Evolutionary conservation across 2,113 vertebrate species (phyloP).

Genomic region (Rhea pennata): DNA sequence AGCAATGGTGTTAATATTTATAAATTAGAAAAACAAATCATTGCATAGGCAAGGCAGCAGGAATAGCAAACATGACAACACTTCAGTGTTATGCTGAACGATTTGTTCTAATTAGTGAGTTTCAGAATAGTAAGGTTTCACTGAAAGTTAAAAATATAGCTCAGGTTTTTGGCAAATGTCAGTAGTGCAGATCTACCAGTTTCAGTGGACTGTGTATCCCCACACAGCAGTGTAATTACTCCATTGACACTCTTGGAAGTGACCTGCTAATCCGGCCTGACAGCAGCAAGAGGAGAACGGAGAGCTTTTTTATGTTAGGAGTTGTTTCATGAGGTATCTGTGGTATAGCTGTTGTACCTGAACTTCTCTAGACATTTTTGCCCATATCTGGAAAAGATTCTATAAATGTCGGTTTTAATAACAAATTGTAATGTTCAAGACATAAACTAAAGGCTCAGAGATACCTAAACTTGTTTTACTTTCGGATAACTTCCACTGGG

Average conservation of each 20-base stretch:
- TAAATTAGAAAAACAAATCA: background rate
- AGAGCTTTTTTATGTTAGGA: background rate
- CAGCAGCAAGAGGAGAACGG: background rate
- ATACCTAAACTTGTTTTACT: background rate
- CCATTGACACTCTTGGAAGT: background rate
- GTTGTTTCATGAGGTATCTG: background rate
- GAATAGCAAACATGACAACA: background rate
- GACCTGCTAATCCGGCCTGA: background rate
- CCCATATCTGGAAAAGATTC: background rate
- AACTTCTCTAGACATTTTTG: background rate
- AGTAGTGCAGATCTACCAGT: background rate
- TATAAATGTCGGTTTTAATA: background rate
- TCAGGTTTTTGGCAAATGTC: background rate
- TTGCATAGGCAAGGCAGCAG: background rate
- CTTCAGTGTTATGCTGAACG: background rate
- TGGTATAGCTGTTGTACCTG: background rate
- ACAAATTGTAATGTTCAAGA: background rate
- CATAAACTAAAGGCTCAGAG: background rate
- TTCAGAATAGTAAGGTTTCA: background rate
- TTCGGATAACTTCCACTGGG: background rate
- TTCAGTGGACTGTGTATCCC: background rate
- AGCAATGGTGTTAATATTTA: background rate
- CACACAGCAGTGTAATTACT: background rate
- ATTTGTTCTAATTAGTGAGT: background rate
- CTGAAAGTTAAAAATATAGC: background rate